These are phyloP conservation scores for Malacoraja senta DNA, from an alignment of 2,797 vertebrate genomes.

Conservation along the genomic window DNA sequence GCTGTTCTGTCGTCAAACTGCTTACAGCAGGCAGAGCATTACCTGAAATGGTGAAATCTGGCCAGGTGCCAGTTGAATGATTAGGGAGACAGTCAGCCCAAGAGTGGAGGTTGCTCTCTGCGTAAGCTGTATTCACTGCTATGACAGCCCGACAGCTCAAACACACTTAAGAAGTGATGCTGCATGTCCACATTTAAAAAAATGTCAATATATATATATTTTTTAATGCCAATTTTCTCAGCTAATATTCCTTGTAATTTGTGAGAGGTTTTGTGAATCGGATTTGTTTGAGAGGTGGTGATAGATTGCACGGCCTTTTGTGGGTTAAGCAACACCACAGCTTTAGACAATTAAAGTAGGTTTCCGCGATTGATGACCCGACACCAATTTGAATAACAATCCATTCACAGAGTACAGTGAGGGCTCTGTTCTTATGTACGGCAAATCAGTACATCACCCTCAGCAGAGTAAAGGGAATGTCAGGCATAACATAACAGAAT, in stretches of 20 bases:
- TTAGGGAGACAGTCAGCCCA: neutral
- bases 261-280: neutral
- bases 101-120: neutral
- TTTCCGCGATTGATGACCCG: neutral
- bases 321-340: neutral
- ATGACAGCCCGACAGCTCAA: constrained; percentile 10
- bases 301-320: neutral
- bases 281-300: constrained; percentile 13
- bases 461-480: neutral
- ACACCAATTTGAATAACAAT: constrained; percentile 19
- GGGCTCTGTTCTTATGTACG: neutral
- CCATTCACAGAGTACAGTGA: neutral
- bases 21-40: constrained; percentile 4
- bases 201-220: neutral
- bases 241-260: neutral
- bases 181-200: neutral
- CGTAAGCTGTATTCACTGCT: neutral
- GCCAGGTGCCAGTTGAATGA: neutral
- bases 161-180: neutral
- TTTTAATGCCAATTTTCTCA: neutral
- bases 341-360: neutral
- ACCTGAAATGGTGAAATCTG: constrained; percentile 30
- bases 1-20: constrained; percentile 9
- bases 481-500: neutral
- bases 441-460: neutral